phyloP scores from a whole-genome alignment of 1,140 invertebrate species.

The Drosophila micromelanica region DNA sequence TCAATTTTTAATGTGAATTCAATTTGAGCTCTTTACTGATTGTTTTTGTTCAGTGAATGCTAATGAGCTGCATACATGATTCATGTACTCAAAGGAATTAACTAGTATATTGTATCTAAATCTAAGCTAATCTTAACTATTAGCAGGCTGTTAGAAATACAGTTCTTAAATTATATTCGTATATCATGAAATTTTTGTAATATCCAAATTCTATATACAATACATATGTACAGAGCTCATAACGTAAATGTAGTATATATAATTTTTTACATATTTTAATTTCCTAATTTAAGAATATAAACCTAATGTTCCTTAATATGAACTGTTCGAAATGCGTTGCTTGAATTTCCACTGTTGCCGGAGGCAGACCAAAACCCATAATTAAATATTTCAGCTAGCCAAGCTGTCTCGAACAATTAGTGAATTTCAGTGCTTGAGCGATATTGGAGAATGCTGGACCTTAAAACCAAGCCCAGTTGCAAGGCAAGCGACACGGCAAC shows the following conservation, averaged over 20 bases:
- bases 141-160: no score
- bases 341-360: conserved; percentile 12
- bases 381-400: conserved; percentile 70
- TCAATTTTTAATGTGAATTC: conserved; percentile 48
- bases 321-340: neutral
- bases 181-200: no score
- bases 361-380: conserved; percentile 51
- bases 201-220: no score
- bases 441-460: conserved; percentile 41
- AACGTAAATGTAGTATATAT: no score
- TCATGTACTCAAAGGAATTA: neutral
- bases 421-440: conserved; percentile 51
- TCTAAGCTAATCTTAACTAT: no score
- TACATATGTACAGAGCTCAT: no score
- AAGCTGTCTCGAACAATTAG: conserved; percentile 65
- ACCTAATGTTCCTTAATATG: no score
- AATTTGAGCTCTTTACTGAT: conserved; percentile 43
- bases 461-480: conserved; percentile 6
- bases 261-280: no score
- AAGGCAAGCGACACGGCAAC: neutral
- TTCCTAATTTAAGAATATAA: no score
- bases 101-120: no score
- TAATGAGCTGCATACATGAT: conserved; percentile 13
- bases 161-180: no score
- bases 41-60: conserved; percentile 18